Percentiles rank a stretch among this genome's conserved stretches.
These are phyloP conservation scores for Sebastes minor DNA, from an alignment of 2,797 vertebrate genomes.

Conservation along the genomic window DNA sequence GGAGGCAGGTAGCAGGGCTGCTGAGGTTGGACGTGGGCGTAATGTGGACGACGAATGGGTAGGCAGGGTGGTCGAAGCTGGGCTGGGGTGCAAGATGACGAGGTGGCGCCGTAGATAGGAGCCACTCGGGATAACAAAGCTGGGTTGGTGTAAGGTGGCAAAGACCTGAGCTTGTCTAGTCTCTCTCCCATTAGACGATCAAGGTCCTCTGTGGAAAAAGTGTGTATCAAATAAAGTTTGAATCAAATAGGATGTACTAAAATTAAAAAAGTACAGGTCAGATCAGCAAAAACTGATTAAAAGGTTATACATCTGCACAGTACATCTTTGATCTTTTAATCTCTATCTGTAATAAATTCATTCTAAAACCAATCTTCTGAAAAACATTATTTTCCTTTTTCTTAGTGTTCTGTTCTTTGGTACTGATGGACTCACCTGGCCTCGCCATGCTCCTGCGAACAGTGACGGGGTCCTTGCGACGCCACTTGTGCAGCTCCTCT, in stretches of 20 bases:
- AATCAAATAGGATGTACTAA: neutral
- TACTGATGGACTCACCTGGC: conserved; percentile 83
- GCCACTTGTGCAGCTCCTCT: conserved; percentile 98
- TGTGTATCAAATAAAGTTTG: neutral
- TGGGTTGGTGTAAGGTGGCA: conserved; percentile 46
- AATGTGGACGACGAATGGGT: conserved; percentile 62
- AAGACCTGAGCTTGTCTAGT: conserved; percentile 78
- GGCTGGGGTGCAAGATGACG: conserved; percentile 60
- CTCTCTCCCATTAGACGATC: conserved; percentile 90
- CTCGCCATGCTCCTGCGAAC: conserved; percentile 97
- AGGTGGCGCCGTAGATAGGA: conserved; percentile 31
- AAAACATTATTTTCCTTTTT: neutral
- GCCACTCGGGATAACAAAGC: conserved; percentile 34
- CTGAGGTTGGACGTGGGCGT: conserved; percentile 59
- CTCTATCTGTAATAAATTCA: neutral
- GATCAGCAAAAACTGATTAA: neutral
- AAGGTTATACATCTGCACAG: neutral
- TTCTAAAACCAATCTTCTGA: neutral
- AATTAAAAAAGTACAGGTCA: neutral
- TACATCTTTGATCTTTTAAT: neutral
- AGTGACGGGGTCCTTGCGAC: conserved; percentile 92
- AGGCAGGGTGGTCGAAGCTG: conserved; percentile 65
- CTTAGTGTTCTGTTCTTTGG: neutral
- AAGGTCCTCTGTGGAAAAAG: conserved; percentile 86
- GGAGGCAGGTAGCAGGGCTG: conserved; percentile 69